These are phyloP conservation scores for Canis aureus DNA, from an alignment of 2,113 vertebrate species.

Conservation along the genomic window DNA sequence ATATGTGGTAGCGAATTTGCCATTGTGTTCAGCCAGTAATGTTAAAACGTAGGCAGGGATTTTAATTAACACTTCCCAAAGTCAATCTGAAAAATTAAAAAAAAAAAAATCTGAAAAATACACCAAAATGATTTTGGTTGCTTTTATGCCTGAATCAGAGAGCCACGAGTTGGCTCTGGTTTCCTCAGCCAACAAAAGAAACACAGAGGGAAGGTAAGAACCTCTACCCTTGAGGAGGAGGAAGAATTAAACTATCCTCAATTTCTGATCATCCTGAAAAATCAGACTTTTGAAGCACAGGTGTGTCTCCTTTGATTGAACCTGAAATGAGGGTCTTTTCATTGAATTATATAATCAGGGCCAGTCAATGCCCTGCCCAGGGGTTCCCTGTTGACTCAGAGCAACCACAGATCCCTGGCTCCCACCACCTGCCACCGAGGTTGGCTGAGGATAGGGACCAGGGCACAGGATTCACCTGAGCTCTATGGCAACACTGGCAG, in stretches of 20 bases:
- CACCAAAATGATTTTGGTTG: not conserved
- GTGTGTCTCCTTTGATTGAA: not conserved
- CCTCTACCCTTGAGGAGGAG: not conserved
- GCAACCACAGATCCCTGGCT: not conserved
- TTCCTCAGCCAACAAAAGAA: not conserved
- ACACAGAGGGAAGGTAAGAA: not conserved
- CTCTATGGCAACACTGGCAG: too few relatives aligned
- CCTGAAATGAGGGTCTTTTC: constrained; percentile 21
- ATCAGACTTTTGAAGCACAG: constrained; percentile 17
- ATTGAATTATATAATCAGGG: not conserved
- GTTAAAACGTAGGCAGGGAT: not conserved
- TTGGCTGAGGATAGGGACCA: not conserved
- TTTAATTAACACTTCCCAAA: constrained; percentile 35
- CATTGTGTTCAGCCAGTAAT: not conserved
- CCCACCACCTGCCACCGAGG: not conserved
- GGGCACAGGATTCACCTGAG: not conserved
- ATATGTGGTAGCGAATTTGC: not conserved
- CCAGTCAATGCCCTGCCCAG: not conserved
- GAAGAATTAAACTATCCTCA: not conserved
- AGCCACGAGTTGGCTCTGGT: not conserved
- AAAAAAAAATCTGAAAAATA: not conserved
- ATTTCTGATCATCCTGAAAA: constrained; percentile 4
- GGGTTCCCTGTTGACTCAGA: not conserved
- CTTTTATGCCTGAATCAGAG: not conserved
- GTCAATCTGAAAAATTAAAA: not conserved